These are phyloP conservation scores for Carcinoscorpius rotundicauda DNA, from an alignment of 1,140 invertebrate species.

Conservation along the genomic window DNA sequence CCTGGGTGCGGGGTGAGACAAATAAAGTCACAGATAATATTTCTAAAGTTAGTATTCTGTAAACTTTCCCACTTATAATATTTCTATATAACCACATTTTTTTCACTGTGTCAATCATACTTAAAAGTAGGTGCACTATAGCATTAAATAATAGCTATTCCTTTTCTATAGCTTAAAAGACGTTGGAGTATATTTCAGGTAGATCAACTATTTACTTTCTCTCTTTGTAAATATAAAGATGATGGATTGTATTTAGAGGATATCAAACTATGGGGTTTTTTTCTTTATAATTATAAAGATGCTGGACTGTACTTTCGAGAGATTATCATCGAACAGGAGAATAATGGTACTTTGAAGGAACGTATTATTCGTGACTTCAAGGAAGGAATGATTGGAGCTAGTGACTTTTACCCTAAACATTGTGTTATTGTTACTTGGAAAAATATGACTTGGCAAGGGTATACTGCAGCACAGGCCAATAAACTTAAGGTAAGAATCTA, in stretches of 20 bases:
- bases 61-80: too few relatives aligned
- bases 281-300: slow-evolving; percentile 33
- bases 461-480: neutral
- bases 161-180: too few relatives aligned
- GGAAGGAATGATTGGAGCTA: slow-evolving; percentile 77
- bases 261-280: too few relatives aligned
- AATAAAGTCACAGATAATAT: too few relatives aligned
- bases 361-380: slow-evolving; percentile 76
- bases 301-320: slow-evolving; percentile 48
- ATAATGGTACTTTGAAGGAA: slow-evolving; percentile 56
- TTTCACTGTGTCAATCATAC: too few relatives aligned
- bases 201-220: slow-evolving; percentile 3
- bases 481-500: too few relatives aligned
- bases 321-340: slow-evolving; percentile 22
- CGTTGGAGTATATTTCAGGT: neutral
- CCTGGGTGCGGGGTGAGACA: too few relatives aligned
- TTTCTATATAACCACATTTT: too few relatives aligned
- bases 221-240: slow-evolving; percentile 2
- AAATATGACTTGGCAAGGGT: slow-evolving; percentile 57
- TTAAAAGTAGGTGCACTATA: too few relatives aligned
- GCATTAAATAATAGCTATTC: too few relatives aligned
- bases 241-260: slow-evolving; percentile 1
- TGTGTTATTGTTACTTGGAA: slow-evolving; percentile 89
- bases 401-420: slow-evolving; percentile 78
- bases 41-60: too few relatives aligned